phyloP scores from a whole-genome alignment of 2,797 vertebrate genomes.

The Oryzias dopingdopingensis region DNA sequence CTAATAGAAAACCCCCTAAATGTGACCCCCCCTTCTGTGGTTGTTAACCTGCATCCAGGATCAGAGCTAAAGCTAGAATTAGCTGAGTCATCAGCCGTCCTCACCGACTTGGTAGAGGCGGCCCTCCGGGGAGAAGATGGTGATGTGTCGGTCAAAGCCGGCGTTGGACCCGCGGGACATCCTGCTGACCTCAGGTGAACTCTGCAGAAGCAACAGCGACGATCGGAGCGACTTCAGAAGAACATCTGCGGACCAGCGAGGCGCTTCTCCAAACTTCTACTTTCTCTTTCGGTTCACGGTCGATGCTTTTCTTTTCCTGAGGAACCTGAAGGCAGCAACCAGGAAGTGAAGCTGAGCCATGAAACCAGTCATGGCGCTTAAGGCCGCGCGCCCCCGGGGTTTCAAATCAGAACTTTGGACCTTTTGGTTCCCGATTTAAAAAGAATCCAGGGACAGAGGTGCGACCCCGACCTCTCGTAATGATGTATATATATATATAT shows the following conservation, averaged over 20 bases:
- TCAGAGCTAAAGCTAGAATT: background rate
- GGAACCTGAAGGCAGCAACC: conserved; percentile 29
- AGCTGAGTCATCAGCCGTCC: conserved; percentile 11
- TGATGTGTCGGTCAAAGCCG: conserved; percentile 84
- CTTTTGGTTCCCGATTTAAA: too few relatives aligned
- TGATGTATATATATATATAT: too few relatives aligned
- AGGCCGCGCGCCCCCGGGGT: too few relatives aligned
- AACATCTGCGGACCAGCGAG: conserved; percentile 6
- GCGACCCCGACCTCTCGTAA: too few relatives aligned
- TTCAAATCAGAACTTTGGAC: too few relatives aligned
- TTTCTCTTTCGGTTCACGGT: conserved; percentile 68
- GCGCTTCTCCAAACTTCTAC: conserved; percentile 35
- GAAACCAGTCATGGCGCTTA: too few relatives aligned
- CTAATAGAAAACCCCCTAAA: too few relatives aligned
- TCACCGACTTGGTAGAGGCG: conserved; percentile 84
- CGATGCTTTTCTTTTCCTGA: background rate
- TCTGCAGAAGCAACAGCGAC: background rate
- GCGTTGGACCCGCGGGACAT: conserved; percentile 82
- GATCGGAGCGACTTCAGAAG: background rate
- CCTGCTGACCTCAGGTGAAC: conserved; percentile 36
- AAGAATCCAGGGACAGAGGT: too few relatives aligned
- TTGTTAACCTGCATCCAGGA: too few relatives aligned
- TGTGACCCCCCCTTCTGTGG: background rate
- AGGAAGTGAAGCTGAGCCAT: conserved; percentile 14
- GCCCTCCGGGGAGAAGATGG: conserved; percentile 83